phyloP scores from a whole-genome alignment of 2,888 invertebrate genomes.

The Leistus spinibarbis region DNA sequence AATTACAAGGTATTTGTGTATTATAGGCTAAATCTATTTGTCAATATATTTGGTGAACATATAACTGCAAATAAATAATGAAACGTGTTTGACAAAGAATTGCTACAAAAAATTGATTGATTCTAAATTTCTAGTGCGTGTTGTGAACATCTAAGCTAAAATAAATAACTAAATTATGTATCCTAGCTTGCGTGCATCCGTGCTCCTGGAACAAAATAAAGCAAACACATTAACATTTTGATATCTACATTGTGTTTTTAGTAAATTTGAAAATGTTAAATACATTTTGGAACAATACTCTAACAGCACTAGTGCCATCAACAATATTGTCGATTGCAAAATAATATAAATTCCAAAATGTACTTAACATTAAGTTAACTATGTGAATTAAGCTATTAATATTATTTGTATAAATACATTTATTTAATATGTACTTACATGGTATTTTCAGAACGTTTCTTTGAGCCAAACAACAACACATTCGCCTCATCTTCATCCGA shows the following conservation, averaged over 20 bases:
- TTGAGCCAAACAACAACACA: constrained; percentile 26
- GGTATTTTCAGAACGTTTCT: constrained; percentile 9
- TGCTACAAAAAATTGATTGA: not conserved
- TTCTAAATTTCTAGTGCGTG: not conserved
- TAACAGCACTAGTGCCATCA: no score
- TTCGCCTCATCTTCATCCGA: constrained; percentile 19
- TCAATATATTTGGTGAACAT: not conserved
- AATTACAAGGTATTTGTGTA: no score
- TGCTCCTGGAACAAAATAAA: constrained; percentile 34
- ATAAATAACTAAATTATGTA: not conserved
- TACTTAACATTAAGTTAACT: no score
- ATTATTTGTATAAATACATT: not conserved
- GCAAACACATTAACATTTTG: constrained; percentile 11
- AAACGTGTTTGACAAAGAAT: not conserved
- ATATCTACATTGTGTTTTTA: not conserved
- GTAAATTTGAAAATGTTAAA: not conserved
- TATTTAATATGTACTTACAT: not conserved
- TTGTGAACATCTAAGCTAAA: not conserved
- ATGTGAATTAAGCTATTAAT: not conserved
- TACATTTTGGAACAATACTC: not conserved
- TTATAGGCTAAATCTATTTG: not conserved
- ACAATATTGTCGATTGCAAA: no score
- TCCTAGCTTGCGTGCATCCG: constrained; percentile 28
- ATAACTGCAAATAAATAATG: not conserved
- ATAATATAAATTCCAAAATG: no score